Base-by-base conservation (phyloP, 2,888 invertebrate genomes). In the Tipula lateralis region DNA sequence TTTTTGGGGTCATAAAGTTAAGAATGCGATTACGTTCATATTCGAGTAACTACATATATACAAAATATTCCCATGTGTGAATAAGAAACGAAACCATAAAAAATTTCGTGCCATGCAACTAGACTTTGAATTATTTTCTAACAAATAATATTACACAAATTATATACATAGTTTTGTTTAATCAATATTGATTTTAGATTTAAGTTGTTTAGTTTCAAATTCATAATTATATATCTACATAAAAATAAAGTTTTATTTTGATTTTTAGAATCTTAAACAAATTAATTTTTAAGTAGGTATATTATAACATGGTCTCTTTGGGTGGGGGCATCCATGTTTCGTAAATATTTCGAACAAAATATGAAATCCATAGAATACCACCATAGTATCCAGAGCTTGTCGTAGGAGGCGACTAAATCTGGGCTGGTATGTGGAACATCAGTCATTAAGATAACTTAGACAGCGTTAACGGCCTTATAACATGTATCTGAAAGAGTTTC, bases 251-350 rank as follows among this genome's bases (percentile, higher is more conserved):
- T 66, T 66, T 24, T 24, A 66, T 66, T 66, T 66, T 66, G 66
- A 66, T 66, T 66, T 66, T 66, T 66, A n/a, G 66, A 66, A 66
- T 66, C 66, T 66, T 66, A 66, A 66, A 24, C 66, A 66, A 66
- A 66, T 24, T 66, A 24, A 66, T 66, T 66, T 66, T 66, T 66
- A 66, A 66, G 66, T 44, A 44, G 6, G 19, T 66, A n/a, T n/a
- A n/a, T n/a, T n/a, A n/a, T n/a, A n/a, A n/a, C n/a, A n/a, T n/a
- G n/a, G n/a, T n/a, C n/a, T n/a, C n/a, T n/a, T n/a, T n/a, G n/a
- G n/a, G n/a, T n/a, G n/a, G n/a, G n/a, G n/a, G n/a, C n/a, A n/a
- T n/a, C n/a, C n/a, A n/a, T n/a, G n/a, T n/a, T n/a, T n/a, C n/a
- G n/a, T n/a, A n/a, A n/a, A n/a, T n/a, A n/a, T n/a, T n/a, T n/a